These are phyloP conservation scores for Cyprinodon brontotheroides DNA, from an alignment of 2,113 vertebrate genomes.

Conservation along the genomic window DNA sequence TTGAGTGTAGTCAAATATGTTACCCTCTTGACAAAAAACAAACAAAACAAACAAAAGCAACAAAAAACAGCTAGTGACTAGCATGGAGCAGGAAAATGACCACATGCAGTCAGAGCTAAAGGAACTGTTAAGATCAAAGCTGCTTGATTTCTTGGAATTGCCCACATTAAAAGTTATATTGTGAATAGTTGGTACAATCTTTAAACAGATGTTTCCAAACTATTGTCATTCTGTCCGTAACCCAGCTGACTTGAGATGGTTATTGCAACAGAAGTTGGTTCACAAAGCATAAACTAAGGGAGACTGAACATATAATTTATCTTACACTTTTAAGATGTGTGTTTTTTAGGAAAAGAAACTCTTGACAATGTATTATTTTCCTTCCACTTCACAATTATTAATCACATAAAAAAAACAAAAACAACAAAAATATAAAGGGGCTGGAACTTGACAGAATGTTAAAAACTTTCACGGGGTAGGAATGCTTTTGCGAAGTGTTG, in stretches of 20 bases:
- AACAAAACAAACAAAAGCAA: no score
- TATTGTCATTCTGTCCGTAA: no score
- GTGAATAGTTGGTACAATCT: no score
- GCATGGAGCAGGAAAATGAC: neutral
- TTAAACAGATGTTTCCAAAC: no score
- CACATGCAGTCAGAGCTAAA: no score
- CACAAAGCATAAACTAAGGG: no score
- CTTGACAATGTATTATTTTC: neutral
- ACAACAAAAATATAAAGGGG: neutral
- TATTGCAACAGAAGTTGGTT: no score
- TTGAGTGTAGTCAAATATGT: neutral
- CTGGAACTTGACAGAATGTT: neutral
- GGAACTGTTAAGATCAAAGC: no score
- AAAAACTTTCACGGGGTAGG: neutral
- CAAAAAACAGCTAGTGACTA: neutral
- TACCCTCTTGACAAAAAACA: neutral
- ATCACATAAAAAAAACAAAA: neutral
- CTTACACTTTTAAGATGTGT: neutral
- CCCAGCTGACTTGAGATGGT: no score
- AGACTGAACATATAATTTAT: neutral
- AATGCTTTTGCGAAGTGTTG: neutral
- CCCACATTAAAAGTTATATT: no score
- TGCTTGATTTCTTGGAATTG: no score
- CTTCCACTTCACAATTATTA: neutral
- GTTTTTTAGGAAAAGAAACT: neutral